Evolutionary conservation across 2,888 invertebrate genomes (phyloP).

Genomic region (Gymnosoma rotundatum): DNA sequence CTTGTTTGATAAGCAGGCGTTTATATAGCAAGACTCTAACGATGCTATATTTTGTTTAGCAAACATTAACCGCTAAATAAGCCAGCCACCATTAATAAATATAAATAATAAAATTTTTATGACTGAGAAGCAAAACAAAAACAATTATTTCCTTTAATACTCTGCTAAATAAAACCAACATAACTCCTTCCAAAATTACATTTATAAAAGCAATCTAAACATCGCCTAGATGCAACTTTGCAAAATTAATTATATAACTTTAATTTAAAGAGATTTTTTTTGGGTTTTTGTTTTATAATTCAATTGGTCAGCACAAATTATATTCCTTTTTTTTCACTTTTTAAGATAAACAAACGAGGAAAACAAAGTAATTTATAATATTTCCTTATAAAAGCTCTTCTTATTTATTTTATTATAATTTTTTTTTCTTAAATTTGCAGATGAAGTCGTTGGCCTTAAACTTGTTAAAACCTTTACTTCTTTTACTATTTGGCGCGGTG

Average conservation of each 20-base stretch:
- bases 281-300: neutral
- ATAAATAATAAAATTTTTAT: neutral
- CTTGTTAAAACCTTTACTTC: slow-evolving; percentile 78
- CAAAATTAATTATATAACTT: slow-evolving; percentile 66
- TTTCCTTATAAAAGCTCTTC: slow-evolving; percentile 29
- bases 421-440: slow-evolving; percentile 72
- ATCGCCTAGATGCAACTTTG: slow-evolving; percentile 32
- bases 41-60: too few species aligned
- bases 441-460: slow-evolving; percentile 82
- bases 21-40: too few species aligned
- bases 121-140: too few species aligned
- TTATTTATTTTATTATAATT: slow-evolving; percentile 13
- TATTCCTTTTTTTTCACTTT: neutral
- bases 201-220: neutral
- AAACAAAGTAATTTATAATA: slow-evolving; percentile 24
- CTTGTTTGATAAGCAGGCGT: too few species aligned
- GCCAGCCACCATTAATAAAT: too few species aligned
- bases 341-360: slow-evolving; percentile 14
- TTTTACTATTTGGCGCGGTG: slow-evolving; percentile 61
- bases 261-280: slow-evolving; percentile 18
- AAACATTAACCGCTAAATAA: too few species aligned
- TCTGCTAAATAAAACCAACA: neutral
- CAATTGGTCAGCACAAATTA: slow-evolving; percentile 26
- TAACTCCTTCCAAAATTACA: too few species aligned
- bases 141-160: slow-evolving; percentile 2